Base-by-base conservation (phyloP, 2,113 vertebrate species). In the Tamias sibiricus region DNA sequence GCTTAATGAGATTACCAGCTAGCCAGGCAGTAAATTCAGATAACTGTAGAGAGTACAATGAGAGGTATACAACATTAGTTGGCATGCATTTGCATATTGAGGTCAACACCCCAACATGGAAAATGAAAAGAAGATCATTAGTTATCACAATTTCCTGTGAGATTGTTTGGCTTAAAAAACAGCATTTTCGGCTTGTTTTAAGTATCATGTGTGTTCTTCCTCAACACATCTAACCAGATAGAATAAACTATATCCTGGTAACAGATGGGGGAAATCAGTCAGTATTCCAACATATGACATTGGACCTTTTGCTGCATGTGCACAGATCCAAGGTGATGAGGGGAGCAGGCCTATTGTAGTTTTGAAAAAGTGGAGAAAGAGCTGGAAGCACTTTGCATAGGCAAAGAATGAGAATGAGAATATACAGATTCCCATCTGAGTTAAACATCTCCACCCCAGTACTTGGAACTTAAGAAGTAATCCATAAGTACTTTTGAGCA, bases 101-200 rank as follows among this genome's bases (percentile, higher is more conserved):
- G 59, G 42, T 88, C 76, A 96, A 85, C 79, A 93, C 26, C 26
- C 28, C 2, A 54, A 47, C 11, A 13, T 54, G 37, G 12, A 94
- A 90, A 54, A 20, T 57, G n/a, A 22, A 85, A 91, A 92, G 24
- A 35, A 89, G 80, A 32, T 26, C 37, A 95, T 77, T 17, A 59
- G 92, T 79, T 54, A 83, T 12, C 35, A 83, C 64, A 91, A 75
- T 80, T 94, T 96, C 20, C 30, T 93, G 14, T 6, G 47, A 32
- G n/a, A 24, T 81, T 72, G 30, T 35, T 86, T 66, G 30, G 37
- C 47, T 85, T 89, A 11, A 5, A 49, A 93, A 80, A 83, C 8
- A 62, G 17, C 3, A 32, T 9, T 44, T 28, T 44, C 32, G 13
- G 37, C 37, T 95, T 40, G 76, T 30, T 74, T 92, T 52, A 85